phyloP scores from a whole-genome alignment of 2,797 vertebrate species.

The Hirundo rustica region DNA sequence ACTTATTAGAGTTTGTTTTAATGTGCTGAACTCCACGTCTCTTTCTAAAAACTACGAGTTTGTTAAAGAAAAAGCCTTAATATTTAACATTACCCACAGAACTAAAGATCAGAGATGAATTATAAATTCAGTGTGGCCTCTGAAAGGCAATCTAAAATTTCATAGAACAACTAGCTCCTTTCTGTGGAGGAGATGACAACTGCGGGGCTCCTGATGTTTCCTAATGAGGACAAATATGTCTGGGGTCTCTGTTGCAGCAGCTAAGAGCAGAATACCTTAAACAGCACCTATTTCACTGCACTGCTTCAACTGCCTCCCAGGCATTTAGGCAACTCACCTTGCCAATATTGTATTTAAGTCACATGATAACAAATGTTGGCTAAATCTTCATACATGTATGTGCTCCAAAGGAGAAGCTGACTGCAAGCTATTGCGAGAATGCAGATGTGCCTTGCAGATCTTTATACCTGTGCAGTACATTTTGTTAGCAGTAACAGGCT shows the following conservation, averaged over 20 bases:
- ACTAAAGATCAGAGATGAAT: conserved; percentile 49
- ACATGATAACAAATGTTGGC: not conserved
- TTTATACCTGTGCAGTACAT: not conserved
- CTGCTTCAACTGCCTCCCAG: not conserved
- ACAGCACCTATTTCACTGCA: not conserved
- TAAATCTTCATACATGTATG: not conserved
- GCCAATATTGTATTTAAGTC: not conserved
- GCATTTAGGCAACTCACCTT: not conserved
- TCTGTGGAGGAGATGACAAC: conserved; percentile 32
- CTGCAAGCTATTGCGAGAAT: not conserved
- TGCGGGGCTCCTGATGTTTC: not conserved
- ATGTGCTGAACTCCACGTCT: not conserved
- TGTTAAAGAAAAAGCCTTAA: not conserved
- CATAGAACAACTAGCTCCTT: conserved; percentile 46
- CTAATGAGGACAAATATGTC: not conserved
- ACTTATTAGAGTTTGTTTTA: not conserved
- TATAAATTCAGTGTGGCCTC: not conserved
- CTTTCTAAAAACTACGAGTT: not conserved
- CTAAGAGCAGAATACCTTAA: not conserved
- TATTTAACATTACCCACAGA: not conserved
- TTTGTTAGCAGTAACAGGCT: not conserved
- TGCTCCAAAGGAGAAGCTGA: not conserved
- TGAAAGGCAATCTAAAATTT: conserved; percentile 22
- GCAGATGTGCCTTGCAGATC: not conserved
- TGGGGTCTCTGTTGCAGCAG: not conserved